Evolutionary conservation across 2,113 vertebrate genomes (phyloP), one percentile per base, ranked within the genome.

Genomic region (Peromyscus leucopus): DNA sequence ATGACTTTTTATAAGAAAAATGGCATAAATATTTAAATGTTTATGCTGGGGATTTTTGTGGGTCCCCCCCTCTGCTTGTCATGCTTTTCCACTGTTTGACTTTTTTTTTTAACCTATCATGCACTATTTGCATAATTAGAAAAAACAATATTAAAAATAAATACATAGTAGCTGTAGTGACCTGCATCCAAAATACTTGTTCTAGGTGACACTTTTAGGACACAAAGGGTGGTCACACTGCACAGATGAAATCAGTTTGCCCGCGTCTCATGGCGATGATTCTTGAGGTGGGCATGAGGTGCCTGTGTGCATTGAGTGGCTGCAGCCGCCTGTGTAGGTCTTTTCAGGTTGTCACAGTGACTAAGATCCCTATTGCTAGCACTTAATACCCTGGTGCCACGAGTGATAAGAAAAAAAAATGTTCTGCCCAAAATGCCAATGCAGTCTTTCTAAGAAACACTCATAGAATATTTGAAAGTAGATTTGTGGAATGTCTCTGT

Each of bases 1-100:
- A 91, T 65, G 93, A 75, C 67, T 93, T 93, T 76, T 95, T 91
- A 80, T 46, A 85, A 96, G 88, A 90, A 95, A 55, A 96, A 93
- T 36, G 61, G 36, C 28, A 96, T 75, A 84, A 89, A 94, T 92
- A 78, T 88, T 97, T 93, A 84, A 94, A 87, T 89, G 85, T 90
- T 91, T 89, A 63, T 95, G 42, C 57, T 61, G 69, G 67, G 33
- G 61, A 93, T 33, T 95, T 85, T 28, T 71, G 65, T n/a, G 36
- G 63, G n/a, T 10, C 24, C 22, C 21, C 21, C 57, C 51, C 59
- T 95, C 89, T 33, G 69, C 21, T 69, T 94, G 82, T 87, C 83
- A 90, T 21, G 61, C 2, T 55, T 79, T 84, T 91, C 83, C n/a
- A 51, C 15, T 74, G 39, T 63, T 94, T 51, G 74, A 83, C 28